Evolutionary conservation across 2,797 vertebrate genomes (phyloP).

Genomic region (Pseudochromis fuscus): DNA sequence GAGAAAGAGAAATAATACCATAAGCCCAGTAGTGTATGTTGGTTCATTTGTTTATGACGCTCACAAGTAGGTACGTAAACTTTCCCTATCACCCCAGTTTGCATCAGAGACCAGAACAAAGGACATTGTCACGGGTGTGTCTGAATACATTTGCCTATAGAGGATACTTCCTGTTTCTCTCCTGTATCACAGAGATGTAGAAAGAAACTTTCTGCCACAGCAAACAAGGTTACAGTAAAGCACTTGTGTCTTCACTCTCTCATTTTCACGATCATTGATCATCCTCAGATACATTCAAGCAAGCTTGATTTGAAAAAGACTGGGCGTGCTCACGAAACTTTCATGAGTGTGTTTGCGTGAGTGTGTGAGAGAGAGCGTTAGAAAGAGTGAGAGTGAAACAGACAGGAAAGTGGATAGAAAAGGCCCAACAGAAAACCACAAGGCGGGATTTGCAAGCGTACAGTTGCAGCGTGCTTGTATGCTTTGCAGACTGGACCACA

Average conservation of each 20-base stretch:
- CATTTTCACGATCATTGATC: not conserved
- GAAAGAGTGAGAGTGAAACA: conserved; percentile 38
- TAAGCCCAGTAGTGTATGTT: not conserved
- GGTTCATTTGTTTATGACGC: conserved; percentile 1
- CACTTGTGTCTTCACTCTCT: conserved; percentile 9
- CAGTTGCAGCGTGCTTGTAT: conserved; percentile 52
- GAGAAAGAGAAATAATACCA: not conserved
- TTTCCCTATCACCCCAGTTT: not conserved
- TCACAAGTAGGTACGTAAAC: not conserved
- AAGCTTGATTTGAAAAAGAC: not conserved
- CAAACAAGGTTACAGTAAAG: conserved; percentile 79
- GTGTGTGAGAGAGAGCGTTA: not conserved
- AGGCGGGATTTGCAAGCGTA: conserved; percentile 59
- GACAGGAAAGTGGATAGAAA: conserved; percentile 52
- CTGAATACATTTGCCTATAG: conserved; percentile 65
- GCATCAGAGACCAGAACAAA: conserved; percentile 21
- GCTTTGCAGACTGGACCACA: conserved; percentile 69
- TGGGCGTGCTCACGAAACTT: not conserved
- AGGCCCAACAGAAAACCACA: conserved; percentile 57
- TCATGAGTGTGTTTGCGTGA: conserved; percentile 1
- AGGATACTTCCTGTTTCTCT: conserved; percentile 87
- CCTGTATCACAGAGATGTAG: conserved; percentile 81
- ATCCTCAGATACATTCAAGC: conserved; percentile 1
- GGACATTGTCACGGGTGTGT: conserved; percentile 22
- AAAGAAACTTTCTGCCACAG: conserved; percentile 84